These are phyloP conservation scores for Drosophila pseudotalamancana DNA, from an alignment of 2,888 invertebrate species.

Conservation along the genomic window DNA sequence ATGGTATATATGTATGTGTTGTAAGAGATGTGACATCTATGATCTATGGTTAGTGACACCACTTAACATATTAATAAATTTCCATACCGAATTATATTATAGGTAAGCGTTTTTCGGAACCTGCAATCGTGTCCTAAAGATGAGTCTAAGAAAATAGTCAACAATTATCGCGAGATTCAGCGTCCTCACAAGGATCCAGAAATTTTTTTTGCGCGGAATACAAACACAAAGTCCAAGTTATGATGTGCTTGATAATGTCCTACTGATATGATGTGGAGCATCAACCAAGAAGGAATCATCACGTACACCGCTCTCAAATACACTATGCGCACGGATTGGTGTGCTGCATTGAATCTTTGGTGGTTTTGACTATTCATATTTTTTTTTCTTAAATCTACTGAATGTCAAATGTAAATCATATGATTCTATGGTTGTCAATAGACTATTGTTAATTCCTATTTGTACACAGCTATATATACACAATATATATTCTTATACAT, in stretches of 20 bases:
- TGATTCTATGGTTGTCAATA: slow-evolving; percentile 64
- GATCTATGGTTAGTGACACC: neutral
- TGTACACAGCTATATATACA: slow-evolving; percentile 45
- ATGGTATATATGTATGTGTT: too few relatives aligned
- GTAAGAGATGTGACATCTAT: neutral
- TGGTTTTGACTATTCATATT: slow-evolving; percentile 30
- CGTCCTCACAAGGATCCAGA: slow-evolving; percentile 83
- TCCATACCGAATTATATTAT: neutral
- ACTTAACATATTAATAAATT: too few relatives aligned
- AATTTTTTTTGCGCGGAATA: slow-evolving; percentile 83
- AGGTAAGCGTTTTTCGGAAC: slow-evolving; percentile 84
- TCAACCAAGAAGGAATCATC: slow-evolving; percentile 17
- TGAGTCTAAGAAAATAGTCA: slow-evolving; percentile 84
- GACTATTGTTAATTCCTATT: slow-evolving; percentile 52
- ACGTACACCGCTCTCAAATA: slow-evolving; percentile 9
- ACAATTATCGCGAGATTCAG: slow-evolving; percentile 84
- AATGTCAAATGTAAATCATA: slow-evolving; percentile 44
- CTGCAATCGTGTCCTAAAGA: slow-evolving; percentile 84
- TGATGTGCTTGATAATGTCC: slow-evolving; percentile 65
- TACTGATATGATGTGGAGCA: slow-evolving; percentile 16
- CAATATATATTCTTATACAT: slow-evolving; percentile 23
- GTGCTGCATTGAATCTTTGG: slow-evolving; percentile 16
- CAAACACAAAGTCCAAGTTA: slow-evolving; percentile 84
- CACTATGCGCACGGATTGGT: neutral
- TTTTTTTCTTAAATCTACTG: slow-evolving; percentile 21